Percentiles rank a stretch among this genome's conserved stretches.
These are phyloP conservation scores for Heliconius hermathena DNA, from an alignment of 1,140 invertebrate genomes.

Conservation along the genomic window DNA sequence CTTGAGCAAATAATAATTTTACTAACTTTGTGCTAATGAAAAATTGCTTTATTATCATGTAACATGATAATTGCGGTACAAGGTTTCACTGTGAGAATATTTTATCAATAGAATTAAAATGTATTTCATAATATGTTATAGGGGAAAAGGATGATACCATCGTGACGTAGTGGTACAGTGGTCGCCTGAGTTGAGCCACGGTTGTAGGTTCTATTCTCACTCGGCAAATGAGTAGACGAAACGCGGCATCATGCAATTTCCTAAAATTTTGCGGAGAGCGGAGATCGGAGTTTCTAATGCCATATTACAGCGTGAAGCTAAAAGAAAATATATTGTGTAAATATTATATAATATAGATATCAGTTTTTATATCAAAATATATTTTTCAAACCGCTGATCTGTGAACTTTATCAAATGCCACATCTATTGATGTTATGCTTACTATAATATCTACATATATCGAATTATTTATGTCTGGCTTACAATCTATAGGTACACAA, in stretches of 20 bases:
- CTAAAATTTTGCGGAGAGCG: too few relatives aligned
- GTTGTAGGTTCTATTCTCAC: too few relatives aligned
- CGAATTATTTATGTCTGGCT: not conserved
- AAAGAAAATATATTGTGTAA: not conserved
- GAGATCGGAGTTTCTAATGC: too few relatives aligned
- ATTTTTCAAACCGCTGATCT: slow-evolving; percentile 15
- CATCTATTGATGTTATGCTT: not conserved
- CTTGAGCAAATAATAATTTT: slow-evolving; percentile 5
- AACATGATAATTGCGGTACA: not conserved
- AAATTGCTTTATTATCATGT: not conserved
- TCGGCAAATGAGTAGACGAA: too few relatives aligned
- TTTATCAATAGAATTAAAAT: not conserved
- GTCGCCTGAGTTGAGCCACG: too few relatives aligned
- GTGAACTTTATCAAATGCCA: slow-evolving; percentile 18
- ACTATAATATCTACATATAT: not conserved
- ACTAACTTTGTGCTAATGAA: not conserved
- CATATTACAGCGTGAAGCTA: not conserved
- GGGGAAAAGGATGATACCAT: not conserved
- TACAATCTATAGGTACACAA: not conserved
- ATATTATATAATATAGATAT: not conserved
- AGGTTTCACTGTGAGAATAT: not conserved
- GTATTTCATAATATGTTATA: not conserved
- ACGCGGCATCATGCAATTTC: too few relatives aligned
- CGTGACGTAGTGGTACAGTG: too few relatives aligned
- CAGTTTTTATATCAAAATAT: slow-evolving; percentile 1